These are phyloP conservation scores for Pararge aegeria DNA, from an alignment of 1,140 invertebrate species.

Conservation along the genomic window DNA sequence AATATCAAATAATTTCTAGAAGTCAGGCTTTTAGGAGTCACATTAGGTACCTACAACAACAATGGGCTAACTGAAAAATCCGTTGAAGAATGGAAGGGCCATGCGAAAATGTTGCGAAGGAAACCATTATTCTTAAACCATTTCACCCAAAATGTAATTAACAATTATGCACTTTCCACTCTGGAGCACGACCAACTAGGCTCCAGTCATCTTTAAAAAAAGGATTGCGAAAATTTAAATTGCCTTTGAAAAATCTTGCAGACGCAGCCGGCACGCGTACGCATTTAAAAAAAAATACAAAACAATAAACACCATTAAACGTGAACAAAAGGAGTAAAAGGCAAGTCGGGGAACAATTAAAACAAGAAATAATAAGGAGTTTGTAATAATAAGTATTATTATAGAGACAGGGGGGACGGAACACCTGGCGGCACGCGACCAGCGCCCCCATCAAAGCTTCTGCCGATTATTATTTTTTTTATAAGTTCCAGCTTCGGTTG, in stretches of 20 bases:
- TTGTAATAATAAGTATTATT: constrained; percentile 76
- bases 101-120: constrained; percentile 14
- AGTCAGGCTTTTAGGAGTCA: too few relatives aligned
- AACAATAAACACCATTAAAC: constrained; percentile 77
- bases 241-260: constrained; percentile 59
- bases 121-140: constrained; percentile 30
- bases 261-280: constrained; percentile 68
- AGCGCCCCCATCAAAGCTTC: constrained; percentile 42
- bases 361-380: constrained; percentile 79
- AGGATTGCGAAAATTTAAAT: constrained; percentile 45
- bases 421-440: constrained; percentile 67
- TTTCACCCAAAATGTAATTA: constrained; percentile 29
- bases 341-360: constrained; percentile 76
- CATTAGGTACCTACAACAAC: too few relatives aligned
- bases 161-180: constrained; percentile 28
- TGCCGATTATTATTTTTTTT: constrained; percentile 48
- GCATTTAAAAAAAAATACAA: constrained; percentile 59
- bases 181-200: constrained; percentile 21
- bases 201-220: constrained; percentile 35
- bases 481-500: constrained; percentile 24
- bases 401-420: constrained; percentile 59
- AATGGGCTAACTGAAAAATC: neutral
- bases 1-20: too few relatives aligned
- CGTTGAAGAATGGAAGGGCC: neutral
- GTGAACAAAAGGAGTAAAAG: constrained; percentile 76